Base-by-base conservation (phyloP, 2,113 vertebrate species). In the Pyrgilauda ruficollis region DNA sequence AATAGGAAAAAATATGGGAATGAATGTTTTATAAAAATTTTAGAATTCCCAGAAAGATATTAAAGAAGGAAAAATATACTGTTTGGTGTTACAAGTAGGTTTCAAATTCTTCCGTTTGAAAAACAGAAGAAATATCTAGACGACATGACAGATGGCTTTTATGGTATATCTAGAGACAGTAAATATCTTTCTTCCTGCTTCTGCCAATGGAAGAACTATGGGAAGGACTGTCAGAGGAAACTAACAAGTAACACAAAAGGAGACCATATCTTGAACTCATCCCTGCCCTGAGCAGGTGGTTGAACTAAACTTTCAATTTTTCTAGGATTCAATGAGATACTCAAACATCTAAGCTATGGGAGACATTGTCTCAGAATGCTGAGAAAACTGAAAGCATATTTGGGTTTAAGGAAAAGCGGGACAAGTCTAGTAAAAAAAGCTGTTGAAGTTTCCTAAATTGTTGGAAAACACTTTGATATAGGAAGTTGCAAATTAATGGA, bases 231-330 rank as follows among this genome's bases (percentile, higher is more conserved):
- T 49, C 10, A 44, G 23, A 16, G 11, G 10, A 91, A 74, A 69
- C 10, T 24, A 35, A 23, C 5, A 56, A 4, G 18, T 31, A 53
- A 75, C 24, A 68, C 3, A 35, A 79, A 66, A 74, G n/a, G n/a
- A n/a, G 5, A 13, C 2, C 0, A 1, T 35, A n/a, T 50, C 19
- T 50, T 64, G 26, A 77, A n/a, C 5, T 61, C 37, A 56, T 4
- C 13, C 15, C 18, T 47, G 6, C 11, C 20, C 52, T 43, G 19
- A 87, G 35, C 19, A 69, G 11, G 9, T 28, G 7, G 5, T 17
- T 89, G 22, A 87, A 76, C 5, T 37, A 72, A 58, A 67, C 23
- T 63, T 84, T 59, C 10, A 41, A 3, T 11, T 52, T 93, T 89
- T 35, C 15, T n/a, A 37, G 10, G 17, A 68, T 59, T 73, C 11